These are phyloP conservation scores for Macrophya alboannulata DNA, from an alignment of 2,888 invertebrate genomes.

Conservation along the genomic window DNA sequence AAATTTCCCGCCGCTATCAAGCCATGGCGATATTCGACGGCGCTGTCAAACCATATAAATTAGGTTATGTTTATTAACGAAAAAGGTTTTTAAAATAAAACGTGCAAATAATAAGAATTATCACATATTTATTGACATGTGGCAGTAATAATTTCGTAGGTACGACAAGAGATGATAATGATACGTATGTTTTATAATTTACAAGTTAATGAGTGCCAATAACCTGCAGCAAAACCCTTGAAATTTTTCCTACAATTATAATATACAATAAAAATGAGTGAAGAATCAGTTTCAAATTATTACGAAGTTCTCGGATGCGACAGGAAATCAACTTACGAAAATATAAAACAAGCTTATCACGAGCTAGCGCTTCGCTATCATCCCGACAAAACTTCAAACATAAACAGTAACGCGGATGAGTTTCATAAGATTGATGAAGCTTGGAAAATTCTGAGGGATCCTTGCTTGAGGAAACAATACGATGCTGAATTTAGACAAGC, in stretches of 20 bases:
- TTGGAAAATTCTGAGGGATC: conserved; percentile 87
- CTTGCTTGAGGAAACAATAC: conserved; percentile 84
- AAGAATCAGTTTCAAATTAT: conserved; percentile 75
- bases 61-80: conserved; percentile 16
- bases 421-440: conserved; percentile 85
- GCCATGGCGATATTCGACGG: neutral
- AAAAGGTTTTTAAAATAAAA: neutral
- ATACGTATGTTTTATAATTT: neutral
- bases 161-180: neutral
- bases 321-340: conserved; percentile 82
- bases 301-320: conserved; percentile 83
- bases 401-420: conserved; percentile 67
- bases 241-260: neutral
- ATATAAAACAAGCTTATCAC: conserved; percentile 85
- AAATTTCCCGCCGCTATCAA: neutral
- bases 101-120: neutral
- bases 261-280: conserved; percentile 32
- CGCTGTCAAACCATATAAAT: conserved; percentile 2
- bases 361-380: conserved; percentile 82
- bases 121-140: conserved; percentile 18
- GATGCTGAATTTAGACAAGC: conserved; percentile 84
- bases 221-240: neutral
- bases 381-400: conserved; percentile 83
- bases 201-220: neutral
- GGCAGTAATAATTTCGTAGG: neutral